These are phyloP conservation scores for Apis cerana DNA, from an alignment of 1,140 invertebrate species.

Conservation along the genomic window DNA sequence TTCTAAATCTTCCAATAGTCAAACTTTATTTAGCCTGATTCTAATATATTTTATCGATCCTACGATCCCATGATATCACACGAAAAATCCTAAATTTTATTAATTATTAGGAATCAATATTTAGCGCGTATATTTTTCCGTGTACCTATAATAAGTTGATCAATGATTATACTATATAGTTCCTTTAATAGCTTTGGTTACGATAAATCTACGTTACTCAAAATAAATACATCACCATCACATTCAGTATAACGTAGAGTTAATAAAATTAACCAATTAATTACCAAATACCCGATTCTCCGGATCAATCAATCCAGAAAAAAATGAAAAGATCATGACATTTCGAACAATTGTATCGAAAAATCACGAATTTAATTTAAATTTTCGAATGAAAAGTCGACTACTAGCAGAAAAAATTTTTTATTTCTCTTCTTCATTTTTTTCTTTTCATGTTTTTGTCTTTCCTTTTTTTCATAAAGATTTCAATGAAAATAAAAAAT, in stretches of 20 bases:
- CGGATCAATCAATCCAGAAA: not conserved
- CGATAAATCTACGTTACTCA: slow-evolving; percentile 18
- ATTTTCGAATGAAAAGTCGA: not conserved
- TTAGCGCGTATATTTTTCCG: not conserved
- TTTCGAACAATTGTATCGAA: slow-evolving; percentile 14
- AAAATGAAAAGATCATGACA: not conserved
- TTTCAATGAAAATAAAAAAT: not conserved
- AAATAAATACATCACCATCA: not conserved
- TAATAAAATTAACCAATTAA: not conserved
- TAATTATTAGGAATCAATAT: not conserved
- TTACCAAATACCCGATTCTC: not conserved
- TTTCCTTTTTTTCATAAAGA: not conserved
- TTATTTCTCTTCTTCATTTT: too few relatives aligned
- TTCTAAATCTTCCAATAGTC: too few relatives aligned
- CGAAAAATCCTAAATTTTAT: too few relatives aligned
- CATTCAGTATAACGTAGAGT: not conserved
- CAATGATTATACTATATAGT: slow-evolving; percentile 15
- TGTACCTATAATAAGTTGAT: not conserved
- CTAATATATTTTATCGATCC: too few relatives aligned
- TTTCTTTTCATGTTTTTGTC: not conserved
- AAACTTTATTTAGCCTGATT: too few relatives aligned
- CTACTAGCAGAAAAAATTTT: not conserved
- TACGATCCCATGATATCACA: too few relatives aligned
- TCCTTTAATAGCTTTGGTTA: slow-evolving; percentile 21
- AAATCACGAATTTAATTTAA: slow-evolving; percentile 50